Base-by-base conservation (phyloP, 2,888 invertebrate genomes). In the Hedya salicella region DNA sequence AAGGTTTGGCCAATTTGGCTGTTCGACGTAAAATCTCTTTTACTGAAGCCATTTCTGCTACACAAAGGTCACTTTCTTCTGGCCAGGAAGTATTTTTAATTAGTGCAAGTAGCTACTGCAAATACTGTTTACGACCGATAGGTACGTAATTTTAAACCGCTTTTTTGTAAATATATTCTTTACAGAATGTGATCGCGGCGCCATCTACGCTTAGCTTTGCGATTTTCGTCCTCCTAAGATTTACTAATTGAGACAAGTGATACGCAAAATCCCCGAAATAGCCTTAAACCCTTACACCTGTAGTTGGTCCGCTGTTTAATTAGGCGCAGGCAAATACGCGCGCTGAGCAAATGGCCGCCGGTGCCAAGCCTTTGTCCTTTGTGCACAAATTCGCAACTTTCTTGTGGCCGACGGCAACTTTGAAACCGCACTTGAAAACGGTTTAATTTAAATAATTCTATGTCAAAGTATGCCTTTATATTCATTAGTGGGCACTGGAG, bases 311-410 rank as follows among this genome's bases (percentile, higher is more conserved):
- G 89, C 80, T 91, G 89, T 91, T 91, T 91, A 91, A 91, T 91
- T 90, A 91, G 90, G 90, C 87, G 86, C 78, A 87, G 88, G 87
- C 88, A 91, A 91, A 91, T 88, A 91, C 88, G 86, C 79, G 78
- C 83, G 80, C 76, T 84, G 86, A 83, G 79, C 86, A 87, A 90
- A 91, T 89, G 85, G 85, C 91, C 88, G 72, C 77, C 77, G 88
- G 89, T 79, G 74, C n/a, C n/a, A 71, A 72, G 80, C 89, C 90
- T 91, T 91, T 89, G 89, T 89, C 87, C 87, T 89, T 87, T 88
- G 83, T 86, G 81, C 82, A 81, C 82, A 82, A 86, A 84, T 86
- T 81, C 82, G 75, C 84, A 88, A 88, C 85, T 89, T 90, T 89
- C 90, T 88, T 89, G 86, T 81, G 76, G 79, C 76, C 81, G 75